Conservation (phyloP, 2,113 vertebrate genomes). For the Pseudonaja textilis region DNA sequence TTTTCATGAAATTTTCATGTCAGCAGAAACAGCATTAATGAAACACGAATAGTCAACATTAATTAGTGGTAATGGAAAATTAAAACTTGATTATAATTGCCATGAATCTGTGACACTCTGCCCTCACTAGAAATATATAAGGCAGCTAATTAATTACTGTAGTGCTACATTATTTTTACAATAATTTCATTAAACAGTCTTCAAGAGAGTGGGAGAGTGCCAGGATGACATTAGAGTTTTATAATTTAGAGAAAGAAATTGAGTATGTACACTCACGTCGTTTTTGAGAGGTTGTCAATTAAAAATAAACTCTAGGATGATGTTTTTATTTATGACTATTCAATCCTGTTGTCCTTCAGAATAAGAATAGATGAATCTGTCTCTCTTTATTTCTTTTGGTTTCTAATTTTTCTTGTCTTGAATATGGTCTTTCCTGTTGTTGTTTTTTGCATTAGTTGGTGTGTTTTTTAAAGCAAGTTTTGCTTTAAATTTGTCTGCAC, state of each 20-base stretch:
- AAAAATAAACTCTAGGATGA: background rate
- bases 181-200: conserved; percentile 16
- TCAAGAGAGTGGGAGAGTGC: background rate
- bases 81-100: conserved; percentile 56
- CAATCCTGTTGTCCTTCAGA: background rate
- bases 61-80: conserved; percentile 66
- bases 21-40: conserved; percentile 57
- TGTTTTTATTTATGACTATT: background rate
- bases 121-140: conserved; percentile 47
- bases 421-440: background rate
- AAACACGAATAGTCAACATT: conserved; percentile 60
- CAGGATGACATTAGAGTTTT: background rate
- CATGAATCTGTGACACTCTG: conserved; percentile 47
- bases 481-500: background rate
- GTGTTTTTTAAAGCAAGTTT: background rate
- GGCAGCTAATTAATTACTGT: conserved; percentile 46
- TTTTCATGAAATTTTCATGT: conserved; percentile 34
- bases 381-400: background rate
- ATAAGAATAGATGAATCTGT: background rate
- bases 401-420: background rate
- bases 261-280: background rate
- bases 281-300: background rate
- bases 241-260: background rate
- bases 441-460: background rate
- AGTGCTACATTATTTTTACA: conserved; percentile 15